These are phyloP conservation scores for Marcusenius ussheri DNA, from an alignment of 2,113 vertebrate genomes.

Conservation along the genomic window DNA sequence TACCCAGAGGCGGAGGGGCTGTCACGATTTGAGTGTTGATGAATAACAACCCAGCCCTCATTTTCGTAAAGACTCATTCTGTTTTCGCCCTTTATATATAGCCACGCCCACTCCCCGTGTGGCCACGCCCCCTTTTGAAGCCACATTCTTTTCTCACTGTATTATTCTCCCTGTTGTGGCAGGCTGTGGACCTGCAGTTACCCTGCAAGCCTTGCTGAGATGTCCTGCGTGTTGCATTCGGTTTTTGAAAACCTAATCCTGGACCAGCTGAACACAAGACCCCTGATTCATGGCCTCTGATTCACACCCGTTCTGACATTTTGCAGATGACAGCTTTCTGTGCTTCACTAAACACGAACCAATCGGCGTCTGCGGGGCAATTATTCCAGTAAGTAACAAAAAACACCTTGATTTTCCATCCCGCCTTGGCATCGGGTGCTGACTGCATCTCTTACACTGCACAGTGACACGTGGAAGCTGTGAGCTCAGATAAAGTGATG, in stretches of 20 bases:
- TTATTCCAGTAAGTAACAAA: constrained; percentile 80
- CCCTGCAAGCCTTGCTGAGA: neutral
- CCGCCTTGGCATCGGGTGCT: neutral
- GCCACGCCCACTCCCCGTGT: neutral
- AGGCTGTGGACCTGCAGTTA: neutral
- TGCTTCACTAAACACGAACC: constrained; percentile 88
- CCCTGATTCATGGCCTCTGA: neutral
- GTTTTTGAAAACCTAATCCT: neutral
- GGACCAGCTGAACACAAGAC: neutral
- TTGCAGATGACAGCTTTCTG: constrained; percentile 79
- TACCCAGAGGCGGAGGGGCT: constrained; percentile 12
- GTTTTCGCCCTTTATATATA: neutral
- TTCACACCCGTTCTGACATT: neutral
- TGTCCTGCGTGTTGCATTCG: neutral
- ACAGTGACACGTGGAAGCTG: neutral
- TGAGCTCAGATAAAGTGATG: neutral
- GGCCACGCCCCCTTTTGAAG: neutral
- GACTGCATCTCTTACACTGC: neutral
- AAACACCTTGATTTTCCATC: constrained; percentile 3
- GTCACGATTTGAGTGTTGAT: constrained; percentile 21
- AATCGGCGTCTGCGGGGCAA: constrained; percentile 86
- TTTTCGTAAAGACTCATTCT: neutral
- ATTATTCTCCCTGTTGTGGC: neutral
- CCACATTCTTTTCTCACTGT: neutral
- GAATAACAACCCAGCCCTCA: constrained; percentile 21